These are phyloP conservation scores for Leptarthrus brevirostris DNA, from an alignment of 2,888 invertebrate species.

Conservation along the genomic window DNA sequence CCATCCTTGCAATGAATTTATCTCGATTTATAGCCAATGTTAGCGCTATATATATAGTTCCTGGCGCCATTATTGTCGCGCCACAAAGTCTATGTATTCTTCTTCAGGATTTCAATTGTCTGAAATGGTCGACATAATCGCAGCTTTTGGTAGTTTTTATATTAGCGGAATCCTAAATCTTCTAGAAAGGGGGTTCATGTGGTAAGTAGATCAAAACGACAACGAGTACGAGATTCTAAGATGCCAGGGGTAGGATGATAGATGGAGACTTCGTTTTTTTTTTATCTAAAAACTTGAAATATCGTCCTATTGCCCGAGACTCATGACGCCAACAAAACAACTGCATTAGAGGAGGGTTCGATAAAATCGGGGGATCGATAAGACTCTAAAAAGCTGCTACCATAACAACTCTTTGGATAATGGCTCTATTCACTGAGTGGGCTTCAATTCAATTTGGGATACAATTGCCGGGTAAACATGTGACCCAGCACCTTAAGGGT, in stretches of 20 bases:
- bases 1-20: background rate
- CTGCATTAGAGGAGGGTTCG: slow-evolving; percentile 17
- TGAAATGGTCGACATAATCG: too few relatives aligned
- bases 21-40: background rate
- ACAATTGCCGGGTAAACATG: slow-evolving; percentile 51
- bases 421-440: slow-evolving; percentile 57
- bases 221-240: slow-evolving; percentile 49
- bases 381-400: slow-evolving; percentile 52
- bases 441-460: slow-evolving; percentile 57
- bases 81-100: slow-evolving; percentile 46
- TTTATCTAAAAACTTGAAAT: slow-evolving; percentile 44
- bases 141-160: slow-evolving; percentile 19
- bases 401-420: slow-evolving; percentile 58
- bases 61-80: slow-evolving; percentile 51
- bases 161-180: slow-evolving; percentile 22
- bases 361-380: slow-evolving; percentile 43
- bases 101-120: background rate
- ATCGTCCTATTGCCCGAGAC: slow-evolving; percentile 53
- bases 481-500: slow-evolving; percentile 20
- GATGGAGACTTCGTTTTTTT: slow-evolving; percentile 25
- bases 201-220: slow-evolving; percentile 30
- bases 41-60: slow-evolving; percentile 22
- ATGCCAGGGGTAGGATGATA: slow-evolving; percentile 43
- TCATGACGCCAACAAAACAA: slow-evolving; percentile 54
- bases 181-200: background rate